phyloP scores from a whole-genome alignment of 2,888 invertebrate species.

The Drosophila antonietae region DNA sequence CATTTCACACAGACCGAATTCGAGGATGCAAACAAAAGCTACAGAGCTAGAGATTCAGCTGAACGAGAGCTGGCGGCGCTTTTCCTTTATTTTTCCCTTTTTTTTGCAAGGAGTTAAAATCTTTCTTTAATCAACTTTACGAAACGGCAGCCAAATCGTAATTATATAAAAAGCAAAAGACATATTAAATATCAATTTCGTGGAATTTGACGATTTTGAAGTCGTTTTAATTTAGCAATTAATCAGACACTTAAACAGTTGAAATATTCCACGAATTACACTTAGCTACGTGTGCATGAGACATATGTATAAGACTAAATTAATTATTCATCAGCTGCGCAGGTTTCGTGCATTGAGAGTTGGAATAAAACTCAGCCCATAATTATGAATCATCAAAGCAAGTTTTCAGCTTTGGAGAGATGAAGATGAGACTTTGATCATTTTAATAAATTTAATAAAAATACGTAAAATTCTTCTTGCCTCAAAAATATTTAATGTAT shows the following conservation, averaged over 20 bases:
- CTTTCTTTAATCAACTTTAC: constrained; percentile 6
- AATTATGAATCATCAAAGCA: too few relatives aligned
- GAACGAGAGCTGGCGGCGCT: constrained; percentile 12
- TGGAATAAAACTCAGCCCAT: neutral
- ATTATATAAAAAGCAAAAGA: neutral
- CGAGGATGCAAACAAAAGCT: constrained; percentile 35
- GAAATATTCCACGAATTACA: neutral
- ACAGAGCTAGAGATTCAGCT: constrained; percentile 14
- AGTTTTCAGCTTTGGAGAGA: too few relatives aligned
- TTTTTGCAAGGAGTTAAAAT: neutral
- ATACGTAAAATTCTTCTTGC: too few relatives aligned
- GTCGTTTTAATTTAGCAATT: neutral
- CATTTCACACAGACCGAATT: constrained; percentile 51
- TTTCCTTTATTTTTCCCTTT: neutral
- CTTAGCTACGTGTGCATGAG: neutral
- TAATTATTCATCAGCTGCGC: neutral
- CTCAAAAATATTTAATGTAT: too few relatives aligned
- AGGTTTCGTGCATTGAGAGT: neutral
- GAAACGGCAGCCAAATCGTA: neutral
- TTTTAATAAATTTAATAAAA: too few relatives aligned
- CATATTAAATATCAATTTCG: neutral
- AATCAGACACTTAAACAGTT: neutral
- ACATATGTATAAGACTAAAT: neutral
- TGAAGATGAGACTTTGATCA: too few relatives aligned
- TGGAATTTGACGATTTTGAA: neutral